A percentile compares a stretch with the other conserved stretches of the same genome.
These are phyloP conservation scores for Lontra canadensis DNA, from an alignment of 2,113 vertebrate species.

Conservation along the genomic window DNA sequence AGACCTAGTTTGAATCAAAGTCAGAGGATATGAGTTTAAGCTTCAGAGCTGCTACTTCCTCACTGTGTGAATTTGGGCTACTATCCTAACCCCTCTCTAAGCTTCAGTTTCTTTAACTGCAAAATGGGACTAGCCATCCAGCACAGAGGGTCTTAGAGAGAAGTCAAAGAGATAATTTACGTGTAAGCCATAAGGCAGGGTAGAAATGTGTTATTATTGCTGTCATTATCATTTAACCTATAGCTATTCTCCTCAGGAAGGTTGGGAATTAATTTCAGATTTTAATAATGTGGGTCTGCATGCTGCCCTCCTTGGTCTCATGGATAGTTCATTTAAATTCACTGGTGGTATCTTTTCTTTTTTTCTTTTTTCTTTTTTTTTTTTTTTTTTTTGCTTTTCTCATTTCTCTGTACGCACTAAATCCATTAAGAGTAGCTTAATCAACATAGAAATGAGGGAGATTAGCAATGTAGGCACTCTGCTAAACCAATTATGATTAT, in stretches of 20 bases:
- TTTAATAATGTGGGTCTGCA: conserved; percentile 59
- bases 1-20: background rate
- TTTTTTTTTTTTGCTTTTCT: conserved; percentile 68
- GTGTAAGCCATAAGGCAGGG: background rate
- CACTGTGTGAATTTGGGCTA: background rate
- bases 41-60: background rate
- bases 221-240: conserved; percentile 64
- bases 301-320: conserved; percentile 47
- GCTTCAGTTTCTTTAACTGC: background rate
- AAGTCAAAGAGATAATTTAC: conserved; percentile 32
- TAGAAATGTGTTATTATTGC: conserved; percentile 45
- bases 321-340: conserved; percentile 71
- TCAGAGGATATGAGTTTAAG: background rate
- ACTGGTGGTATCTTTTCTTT: background rate
- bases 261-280: conserved; percentile 39
- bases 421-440: conserved; percentile 78
- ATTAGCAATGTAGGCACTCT: conserved; percentile 72
- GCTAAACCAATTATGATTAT: conserved; percentile 77
- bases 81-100: background rate
- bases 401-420: conserved; percentile 50
- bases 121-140: conserved; percentile 2
- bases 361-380: background rate
- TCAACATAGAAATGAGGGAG: conserved; percentile 74
- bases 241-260: conserved; percentile 61
- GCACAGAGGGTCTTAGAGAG: background rate